A percentile compares a stretch with the other conserved stretches of the same genome.
Evolutionary conservation across 2,113 vertebrate species (phyloP).

Genomic region (Vombatus ursinus): DNA sequence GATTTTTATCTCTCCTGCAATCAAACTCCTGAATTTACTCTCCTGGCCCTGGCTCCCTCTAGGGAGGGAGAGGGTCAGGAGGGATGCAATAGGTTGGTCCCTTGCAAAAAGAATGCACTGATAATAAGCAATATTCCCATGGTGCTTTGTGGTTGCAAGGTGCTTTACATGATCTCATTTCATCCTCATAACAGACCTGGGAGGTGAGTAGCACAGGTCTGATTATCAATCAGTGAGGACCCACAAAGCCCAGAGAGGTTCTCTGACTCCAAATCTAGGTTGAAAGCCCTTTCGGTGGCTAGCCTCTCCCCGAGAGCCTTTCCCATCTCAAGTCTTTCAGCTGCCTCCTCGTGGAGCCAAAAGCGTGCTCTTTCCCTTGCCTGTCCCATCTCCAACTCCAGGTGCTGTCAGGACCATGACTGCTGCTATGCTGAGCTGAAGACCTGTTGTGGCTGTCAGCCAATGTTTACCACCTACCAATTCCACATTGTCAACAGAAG

Average conservation of each 20-base stretch:
- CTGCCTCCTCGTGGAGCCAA: neutral
- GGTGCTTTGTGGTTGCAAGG: neutral
- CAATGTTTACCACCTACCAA: constrained; percentile 68
- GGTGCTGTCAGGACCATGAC: constrained; percentile 78
- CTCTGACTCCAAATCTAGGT: neutral
- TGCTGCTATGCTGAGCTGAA: constrained; percentile 77
- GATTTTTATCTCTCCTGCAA: neutral
- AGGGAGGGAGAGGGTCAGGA: neutral
- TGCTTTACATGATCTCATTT: neutral
- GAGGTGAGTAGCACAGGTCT: neutral
- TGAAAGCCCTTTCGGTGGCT: neutral
- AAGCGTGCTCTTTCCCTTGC: neutral
- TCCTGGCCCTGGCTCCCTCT: neutral
- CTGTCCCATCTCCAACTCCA: neutral
- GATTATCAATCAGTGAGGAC: neutral
- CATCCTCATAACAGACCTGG: neutral
- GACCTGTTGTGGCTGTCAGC: constrained; percentile 60
- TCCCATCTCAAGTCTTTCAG: too few species aligned
- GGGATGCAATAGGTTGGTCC: neutral
- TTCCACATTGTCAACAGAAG: neutral
- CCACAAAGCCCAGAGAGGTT: neutral
- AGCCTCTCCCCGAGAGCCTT: neutral
- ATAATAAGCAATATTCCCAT: neutral
- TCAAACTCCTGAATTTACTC: neutral
- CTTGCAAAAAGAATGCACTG: neutral